phyloP scores from a whole-genome alignment of 1,140 invertebrate species.

The Polyergus mexicanus region DNA sequence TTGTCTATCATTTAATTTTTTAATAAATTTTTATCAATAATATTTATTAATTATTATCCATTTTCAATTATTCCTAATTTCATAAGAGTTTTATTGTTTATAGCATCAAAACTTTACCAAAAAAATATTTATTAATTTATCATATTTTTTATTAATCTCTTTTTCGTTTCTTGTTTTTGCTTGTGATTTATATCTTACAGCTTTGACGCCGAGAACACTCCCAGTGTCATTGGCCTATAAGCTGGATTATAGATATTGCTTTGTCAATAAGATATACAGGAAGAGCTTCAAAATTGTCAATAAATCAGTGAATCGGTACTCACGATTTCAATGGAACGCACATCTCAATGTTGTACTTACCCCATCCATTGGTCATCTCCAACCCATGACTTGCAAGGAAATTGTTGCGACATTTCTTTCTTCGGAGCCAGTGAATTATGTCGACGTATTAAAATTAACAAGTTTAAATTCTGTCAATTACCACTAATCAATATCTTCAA shows the following conservation, averaged over 20 bases:
- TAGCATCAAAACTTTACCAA: not conserved
- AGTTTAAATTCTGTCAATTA: not conserved
- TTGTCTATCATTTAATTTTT: not conserved
- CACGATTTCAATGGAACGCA: conserved; percentile 78
- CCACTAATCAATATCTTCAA: not conserved
- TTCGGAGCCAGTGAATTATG: conserved; percentile 63
- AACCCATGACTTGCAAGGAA: conserved; percentile 70
- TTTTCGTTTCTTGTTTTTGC: not conserved
- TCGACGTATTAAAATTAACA: conserved; percentile 68
- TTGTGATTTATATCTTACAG: conserved; percentile 39
- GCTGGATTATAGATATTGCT: conserved; percentile 77
- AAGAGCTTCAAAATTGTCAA: conserved; percentile 77
- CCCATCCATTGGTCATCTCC: conserved; percentile 79
- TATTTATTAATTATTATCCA: not conserved
- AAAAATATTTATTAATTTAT: not conserved
- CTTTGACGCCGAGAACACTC: not conserved
- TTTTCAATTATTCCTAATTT: not conserved
- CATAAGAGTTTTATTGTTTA: not conserved
- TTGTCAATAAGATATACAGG: conserved; percentile 75
- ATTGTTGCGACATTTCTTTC: conserved; percentile 75
- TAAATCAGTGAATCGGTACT: conserved; percentile 73
- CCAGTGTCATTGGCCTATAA: conserved; percentile 66
- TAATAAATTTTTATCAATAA: not conserved
- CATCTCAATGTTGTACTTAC: conserved; percentile 74
- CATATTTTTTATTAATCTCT: not conserved